These are phyloP conservation scores for Leucophenga varia DNA, from an alignment of 1,140 invertebrate species.

Conservation along the genomic window DNA sequence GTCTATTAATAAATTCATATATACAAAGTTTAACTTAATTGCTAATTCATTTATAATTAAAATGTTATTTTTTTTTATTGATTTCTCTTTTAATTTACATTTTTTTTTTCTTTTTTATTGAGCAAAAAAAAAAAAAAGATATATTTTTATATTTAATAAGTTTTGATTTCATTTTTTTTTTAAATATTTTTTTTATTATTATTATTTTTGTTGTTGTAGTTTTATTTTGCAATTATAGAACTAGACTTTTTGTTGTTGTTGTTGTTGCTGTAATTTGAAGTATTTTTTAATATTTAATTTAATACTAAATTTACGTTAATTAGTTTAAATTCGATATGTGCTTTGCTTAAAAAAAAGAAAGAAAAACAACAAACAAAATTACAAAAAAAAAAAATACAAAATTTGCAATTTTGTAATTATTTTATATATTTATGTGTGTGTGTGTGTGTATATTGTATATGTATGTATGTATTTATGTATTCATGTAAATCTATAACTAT, in stretches of 20 bases:
- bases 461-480: too few species aligned
- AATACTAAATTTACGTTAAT: constrained; percentile 35
- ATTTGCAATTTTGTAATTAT: too few species aligned
- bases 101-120: too few species aligned
- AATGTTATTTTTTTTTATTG: too few species aligned
- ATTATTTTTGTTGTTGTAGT: background rate
- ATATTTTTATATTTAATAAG: constrained; percentile 15
- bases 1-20: too few species aligned
- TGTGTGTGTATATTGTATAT: too few species aligned
- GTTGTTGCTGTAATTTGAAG: constrained; percentile 20
- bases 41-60: too few species aligned
- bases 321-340: constrained; percentile 56
- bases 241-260: constrained; percentile 8
- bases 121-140: background rate
- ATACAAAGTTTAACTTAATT: too few species aligned
- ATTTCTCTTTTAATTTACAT: too few species aligned
- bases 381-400: constrained; percentile 11
- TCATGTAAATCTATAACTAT: too few species aligned
- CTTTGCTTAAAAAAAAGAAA: constrained; percentile 33
- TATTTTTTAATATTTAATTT: background rate
- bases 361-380: constrained; percentile 7
- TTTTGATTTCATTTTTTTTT: constrained; percentile 9
- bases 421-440: too few species aligned
- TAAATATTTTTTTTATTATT: constrained; percentile 13
- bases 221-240: too few species aligned